Percentiles rank a stretch among this genome's conserved stretches.
phyloP scores from a whole-genome alignment of 2,113 vertebrate species.

The Arvicanthis niloticus region DNA sequence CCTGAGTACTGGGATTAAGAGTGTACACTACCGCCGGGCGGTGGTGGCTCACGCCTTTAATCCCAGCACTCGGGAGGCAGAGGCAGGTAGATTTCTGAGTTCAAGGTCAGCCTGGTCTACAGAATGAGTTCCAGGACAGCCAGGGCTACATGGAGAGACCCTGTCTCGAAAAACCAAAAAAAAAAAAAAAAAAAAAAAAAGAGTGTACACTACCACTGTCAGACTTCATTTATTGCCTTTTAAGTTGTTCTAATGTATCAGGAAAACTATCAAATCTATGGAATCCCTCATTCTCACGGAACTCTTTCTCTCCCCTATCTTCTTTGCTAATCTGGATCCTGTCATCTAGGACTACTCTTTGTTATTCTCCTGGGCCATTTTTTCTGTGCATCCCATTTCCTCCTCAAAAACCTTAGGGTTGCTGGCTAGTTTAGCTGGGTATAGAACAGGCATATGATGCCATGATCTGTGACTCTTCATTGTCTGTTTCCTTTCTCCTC shows the following conservation, averaged over 20 bases:
- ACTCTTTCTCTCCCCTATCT: not conserved
- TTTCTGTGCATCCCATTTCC: not conserved
- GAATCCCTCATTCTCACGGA: not conserved
- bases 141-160: too few relatives aligned
- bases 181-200: too few relatives aligned
- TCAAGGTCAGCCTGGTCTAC: too few relatives aligned
- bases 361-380: not conserved
- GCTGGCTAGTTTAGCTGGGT: not conserved
- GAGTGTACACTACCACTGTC: not conserved
- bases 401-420: not conserved
- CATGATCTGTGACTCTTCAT: not conserved
- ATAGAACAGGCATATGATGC: not conserved
- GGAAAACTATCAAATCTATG: not conserved
- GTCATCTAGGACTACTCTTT: not conserved
- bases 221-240: not conserved
- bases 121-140: too few relatives aligned
- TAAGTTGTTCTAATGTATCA: not conserved
- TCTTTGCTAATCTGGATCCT: not conserved
- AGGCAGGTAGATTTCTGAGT: too few relatives aligned
- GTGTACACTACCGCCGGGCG: not conserved
- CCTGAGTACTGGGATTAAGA: too few relatives aligned
- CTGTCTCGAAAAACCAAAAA: too few relatives aligned
- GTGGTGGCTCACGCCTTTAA: too few relatives aligned
- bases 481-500: not conserved
- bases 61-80: too few relatives aligned